Conservation (phyloP, 1,140 invertebrate species). For the Matsumurasca onukii region DNA sequence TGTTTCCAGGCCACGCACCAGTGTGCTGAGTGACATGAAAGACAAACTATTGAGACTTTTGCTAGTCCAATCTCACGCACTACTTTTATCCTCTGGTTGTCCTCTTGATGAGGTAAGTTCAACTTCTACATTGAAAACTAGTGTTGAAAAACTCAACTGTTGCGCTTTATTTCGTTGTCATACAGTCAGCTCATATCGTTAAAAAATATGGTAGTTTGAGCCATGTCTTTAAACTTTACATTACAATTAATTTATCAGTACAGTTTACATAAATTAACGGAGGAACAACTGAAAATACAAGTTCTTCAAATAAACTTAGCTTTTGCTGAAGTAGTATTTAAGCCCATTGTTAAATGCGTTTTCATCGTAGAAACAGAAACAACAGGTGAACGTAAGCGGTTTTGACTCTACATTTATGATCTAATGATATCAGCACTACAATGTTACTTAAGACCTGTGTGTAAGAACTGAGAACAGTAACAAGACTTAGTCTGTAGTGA, state of each 20-base stretch:
- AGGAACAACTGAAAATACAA: too few relatives aligned
- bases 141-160: not conserved
- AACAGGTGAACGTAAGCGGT: too few relatives aligned
- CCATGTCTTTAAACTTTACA: not conserved
- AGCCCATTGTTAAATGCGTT: too few relatives aligned
- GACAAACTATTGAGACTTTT: constrained; percentile 89
- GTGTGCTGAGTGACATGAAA: constrained; percentile 81
- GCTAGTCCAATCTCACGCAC: constrained; percentile 80
- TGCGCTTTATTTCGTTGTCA: not conserved
- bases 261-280: too few relatives aligned
- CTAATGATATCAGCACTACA: too few relatives aligned
- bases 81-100: constrained; percentile 84
- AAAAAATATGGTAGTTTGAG: not conserved
- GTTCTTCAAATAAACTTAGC: too few relatives aligned
- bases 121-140: not conserved
- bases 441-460: too few relatives aligned
- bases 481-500: not conserved
- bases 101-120: constrained; percentile 85
- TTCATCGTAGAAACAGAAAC: too few relatives aligned
- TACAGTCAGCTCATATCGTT: not conserved
- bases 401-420: too few relatives aligned
- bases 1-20: constrained; percentile 60
- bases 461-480: not conserved
- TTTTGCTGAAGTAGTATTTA: too few relatives aligned
- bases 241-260: too few relatives aligned